Evolutionary conservation across 1,140 invertebrate genomes (phyloP).

Genomic region (Atopsyche davidsoni): DNA sequence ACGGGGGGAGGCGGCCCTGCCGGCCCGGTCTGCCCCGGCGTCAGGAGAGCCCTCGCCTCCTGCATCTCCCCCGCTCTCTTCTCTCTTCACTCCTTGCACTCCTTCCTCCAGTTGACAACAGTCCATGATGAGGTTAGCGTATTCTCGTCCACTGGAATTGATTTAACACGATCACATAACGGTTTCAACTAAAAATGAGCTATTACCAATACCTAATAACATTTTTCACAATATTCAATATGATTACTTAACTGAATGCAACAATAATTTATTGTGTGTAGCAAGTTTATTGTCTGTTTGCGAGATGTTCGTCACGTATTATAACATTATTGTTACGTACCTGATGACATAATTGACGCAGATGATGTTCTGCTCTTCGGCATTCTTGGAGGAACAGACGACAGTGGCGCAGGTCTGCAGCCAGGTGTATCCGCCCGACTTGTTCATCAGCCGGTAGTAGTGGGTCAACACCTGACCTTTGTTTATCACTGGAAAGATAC

Average conservation of each 20-base stretch:
- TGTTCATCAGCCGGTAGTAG: conserved; percentile 94
- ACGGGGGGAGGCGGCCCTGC: conserved; percentile 38
- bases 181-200: too few species aligned
- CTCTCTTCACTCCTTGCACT: conserved; percentile 68
- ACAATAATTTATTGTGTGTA: too few species aligned
- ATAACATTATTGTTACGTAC: conserved; percentile 48
- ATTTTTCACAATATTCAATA: too few species aligned
- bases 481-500: conserved; percentile 80
- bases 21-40: conserved; percentile 66
- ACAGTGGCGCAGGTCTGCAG: conserved; percentile 94
- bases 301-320: neutral
- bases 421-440: conserved; percentile 92
- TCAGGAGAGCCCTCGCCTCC: conserved; percentile 78
- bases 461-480: conserved; percentile 96
- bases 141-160: conserved; percentile 85
- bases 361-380: conserved; percentile 93
- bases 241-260: too few species aligned
- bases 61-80: conserved; percentile 73
- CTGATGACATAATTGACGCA: conserved; percentile 94
- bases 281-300: neutral
- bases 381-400: conserved; percentile 90
- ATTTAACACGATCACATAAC: too few species aligned
- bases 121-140: conserved; percentile 86
- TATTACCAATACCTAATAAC: too few species aligned
- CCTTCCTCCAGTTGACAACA: conserved; percentile 83